A percentile compares a stretch with the other conserved stretches of the same genome.
phyloP scores from a whole-genome alignment of 2,888 invertebrate genomes.

The Ectemnius cavifrons region DNA sequence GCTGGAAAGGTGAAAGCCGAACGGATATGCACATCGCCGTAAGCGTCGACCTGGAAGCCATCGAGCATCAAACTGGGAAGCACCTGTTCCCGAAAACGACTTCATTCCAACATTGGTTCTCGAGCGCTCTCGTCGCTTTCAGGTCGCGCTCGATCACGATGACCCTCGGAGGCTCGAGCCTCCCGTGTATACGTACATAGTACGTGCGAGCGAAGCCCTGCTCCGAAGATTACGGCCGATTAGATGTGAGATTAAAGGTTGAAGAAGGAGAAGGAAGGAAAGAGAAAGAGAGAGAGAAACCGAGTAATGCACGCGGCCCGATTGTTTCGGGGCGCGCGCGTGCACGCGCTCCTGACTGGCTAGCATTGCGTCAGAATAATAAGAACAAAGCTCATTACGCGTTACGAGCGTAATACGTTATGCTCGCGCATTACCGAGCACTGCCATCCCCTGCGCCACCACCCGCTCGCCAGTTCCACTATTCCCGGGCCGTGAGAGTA shows the following conservation, averaged over 20 bases:
- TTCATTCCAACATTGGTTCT: constrained; percentile 59
- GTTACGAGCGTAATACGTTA: constrained; percentile 21
- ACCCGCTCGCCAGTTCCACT: background rate
- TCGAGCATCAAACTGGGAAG: constrained; percentile 69
- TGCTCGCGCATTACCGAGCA: constrained; percentile 16
- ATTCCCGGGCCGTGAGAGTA: constrained; percentile 30
- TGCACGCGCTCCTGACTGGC: constrained; percentile 13
- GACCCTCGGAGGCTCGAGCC: constrained; percentile 15
- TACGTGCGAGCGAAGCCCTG: background rate
- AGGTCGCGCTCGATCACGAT: constrained; percentile 19
- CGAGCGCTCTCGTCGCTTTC: constrained; percentile 18
- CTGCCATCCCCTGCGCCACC: background rate
- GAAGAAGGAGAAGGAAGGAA: background rate
- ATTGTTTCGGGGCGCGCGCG: constrained; percentile 29
- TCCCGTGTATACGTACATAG: constrained; percentile 19
- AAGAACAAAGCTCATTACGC: constrained; percentile 37
- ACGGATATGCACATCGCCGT: constrained; percentile 55
- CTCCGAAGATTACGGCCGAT: constrained; percentile 53
- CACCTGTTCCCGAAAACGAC: constrained; percentile 73
- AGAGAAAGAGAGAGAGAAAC: constrained; percentile 20
- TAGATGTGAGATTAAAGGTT: constrained; percentile 60
- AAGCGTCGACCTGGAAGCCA: constrained; percentile 45
- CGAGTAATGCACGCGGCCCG: constrained; percentile 53
- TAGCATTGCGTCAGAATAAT: constrained; percentile 12
- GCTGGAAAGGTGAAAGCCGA: constrained; percentile 38